Percentiles rank a stretch among this genome's conserved stretches.
Conservation (phyloP, 2,888 invertebrate genomes). For the Limulus polyphemus region DNA sequence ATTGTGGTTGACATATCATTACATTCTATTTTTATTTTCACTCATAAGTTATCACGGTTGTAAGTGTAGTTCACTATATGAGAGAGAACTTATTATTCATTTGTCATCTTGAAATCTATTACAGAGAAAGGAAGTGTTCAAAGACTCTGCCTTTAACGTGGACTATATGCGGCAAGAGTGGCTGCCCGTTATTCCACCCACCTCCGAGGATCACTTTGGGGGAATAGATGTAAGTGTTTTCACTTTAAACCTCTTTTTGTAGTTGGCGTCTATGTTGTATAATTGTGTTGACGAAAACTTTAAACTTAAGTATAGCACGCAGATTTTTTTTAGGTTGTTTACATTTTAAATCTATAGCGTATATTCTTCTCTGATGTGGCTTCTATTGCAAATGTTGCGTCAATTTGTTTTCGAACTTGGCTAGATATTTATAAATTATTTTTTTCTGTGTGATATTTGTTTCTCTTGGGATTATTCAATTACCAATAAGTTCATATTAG, state of each 20-base stretch:
- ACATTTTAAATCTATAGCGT: neutral
- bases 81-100: too few relatives aligned
- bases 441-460: too few relatives aligned
- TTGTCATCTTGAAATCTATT: neutral
- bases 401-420: too few relatives aligned
- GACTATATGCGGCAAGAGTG: constrained; percentile 18
- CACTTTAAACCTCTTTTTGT: neutral
- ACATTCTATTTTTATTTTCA: too few relatives aligned
- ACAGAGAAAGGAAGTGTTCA: neutral
- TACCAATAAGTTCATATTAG: too few relatives aligned
- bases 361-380: too few relatives aligned
- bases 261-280: neutral
- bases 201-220: constrained; percentile 12
- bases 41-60: too few relatives aligned
- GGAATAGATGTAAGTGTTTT: constrained; percentile 12
- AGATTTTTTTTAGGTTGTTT: neutral
- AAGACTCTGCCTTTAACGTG: constrained; percentile 6
- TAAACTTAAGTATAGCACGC: neutral
- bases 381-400: too few relatives aligned
- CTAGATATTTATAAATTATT: too few relatives aligned
- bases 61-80: too few relatives aligned
- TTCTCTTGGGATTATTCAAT: too few relatives aligned
- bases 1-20: too few relatives aligned
- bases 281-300: neutral
- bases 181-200: constrained; percentile 21